A percentile compares a stretch with the other conserved stretches of the same genome.
Conservation (phyloP, 2,888 invertebrate species). For the Trachelus tabidus region DNA sequence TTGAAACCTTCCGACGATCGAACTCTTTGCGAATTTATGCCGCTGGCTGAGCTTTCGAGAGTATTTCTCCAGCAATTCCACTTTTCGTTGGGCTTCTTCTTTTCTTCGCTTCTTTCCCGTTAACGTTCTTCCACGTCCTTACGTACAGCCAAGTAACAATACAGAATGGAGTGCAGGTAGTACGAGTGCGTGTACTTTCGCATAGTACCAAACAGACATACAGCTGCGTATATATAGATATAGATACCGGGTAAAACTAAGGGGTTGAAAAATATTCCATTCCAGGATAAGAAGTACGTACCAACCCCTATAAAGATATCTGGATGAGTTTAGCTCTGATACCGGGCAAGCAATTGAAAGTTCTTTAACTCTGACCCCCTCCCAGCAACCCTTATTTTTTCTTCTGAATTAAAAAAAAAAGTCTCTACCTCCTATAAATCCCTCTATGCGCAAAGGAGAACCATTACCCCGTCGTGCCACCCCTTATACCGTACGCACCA, state of each 20-base stretch:
- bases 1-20: not conserved
- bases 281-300: not conserved
- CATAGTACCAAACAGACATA: not conserved
- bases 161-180: not conserved
- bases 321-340: slow-evolving; percentile 35
- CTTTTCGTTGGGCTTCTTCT: not conserved
- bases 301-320: slow-evolving; percentile 34
- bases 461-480: too few species aligned
- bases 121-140: not conserved
- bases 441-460: too few species aligned
- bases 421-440: not conserved
- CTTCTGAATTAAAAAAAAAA: not conserved
- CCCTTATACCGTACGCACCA: too few species aligned
- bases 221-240: too few species aligned
- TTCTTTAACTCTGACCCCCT: slow-evolving; percentile 17
- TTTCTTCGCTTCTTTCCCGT: not conserved
- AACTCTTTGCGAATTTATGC: not conserved
- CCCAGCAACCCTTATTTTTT: slow-evolving; percentile 25
- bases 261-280: not conserved
- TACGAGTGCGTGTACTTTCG: not conserved
- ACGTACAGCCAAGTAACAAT: not conserved
- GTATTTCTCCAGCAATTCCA: not conserved
- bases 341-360: slow-evolving; percentile 38
- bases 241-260: not conserved
- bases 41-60: not conserved